Evolutionary conservation across 2,797 vertebrate genomes (phyloP), one percentile per base, ranked within the genome.

Genomic region (Ptychobarbus kaznakovi): DNA sequence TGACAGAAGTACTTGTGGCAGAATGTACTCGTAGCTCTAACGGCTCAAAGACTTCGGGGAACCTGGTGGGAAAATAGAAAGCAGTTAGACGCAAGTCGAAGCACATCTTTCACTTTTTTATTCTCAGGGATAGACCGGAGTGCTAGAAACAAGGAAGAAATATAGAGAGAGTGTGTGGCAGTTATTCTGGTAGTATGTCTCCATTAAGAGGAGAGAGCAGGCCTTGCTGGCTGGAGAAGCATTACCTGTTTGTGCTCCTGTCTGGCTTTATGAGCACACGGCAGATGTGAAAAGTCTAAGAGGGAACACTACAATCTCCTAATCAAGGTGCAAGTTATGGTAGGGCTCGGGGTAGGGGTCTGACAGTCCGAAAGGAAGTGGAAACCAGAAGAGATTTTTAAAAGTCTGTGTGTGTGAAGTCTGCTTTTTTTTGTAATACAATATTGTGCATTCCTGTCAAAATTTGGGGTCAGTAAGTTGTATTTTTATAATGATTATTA

Each of bases 11-110:
- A 86, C 84, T 73, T 70, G 70, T 76, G 63, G 81, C 76, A 51
- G 75, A 73, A 58, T 73, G 78, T 78, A 44, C 73, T 82, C 66
- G 9, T 49, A 78, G 74, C 66, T 81, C 81, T 77, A 77, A 79
- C 35, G 32, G 68, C 61, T 72, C 80, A 78, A 77, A 73, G 74
- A 85, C 83, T 84, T 85, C 46, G 1, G 80, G 74, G 66, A 84
- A 81, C 83, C 89, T 90, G 77, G 80, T 83, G 87, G 44, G 69
- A 84, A 90, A 90, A 88, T 66, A 81, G 87, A 87, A 86, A 69
- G 58, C 83, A 20, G 88, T 85, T 83, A 85, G 75, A 85, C 68
- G 13, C 51, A 85, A 87, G 78, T 84, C 75, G 11, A 73, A 85
- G 75, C 81, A 86, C 74, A 90, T 84, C 70, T 78, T 85, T 88